Conservation (phyloP, 2,888 invertebrate genomes). For the Cataglyphis livida region DNA sequence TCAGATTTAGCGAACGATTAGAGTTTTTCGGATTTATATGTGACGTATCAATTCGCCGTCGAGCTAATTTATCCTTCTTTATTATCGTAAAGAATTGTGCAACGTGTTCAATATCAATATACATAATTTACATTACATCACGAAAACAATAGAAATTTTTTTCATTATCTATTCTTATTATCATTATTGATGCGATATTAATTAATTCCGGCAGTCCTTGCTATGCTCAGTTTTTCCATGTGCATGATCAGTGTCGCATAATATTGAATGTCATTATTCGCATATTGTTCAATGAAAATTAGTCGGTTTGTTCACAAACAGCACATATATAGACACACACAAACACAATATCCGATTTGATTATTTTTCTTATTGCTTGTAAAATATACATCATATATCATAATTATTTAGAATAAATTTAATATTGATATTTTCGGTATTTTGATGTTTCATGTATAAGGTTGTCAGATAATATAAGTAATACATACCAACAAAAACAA, state of each 20-base stretch:
- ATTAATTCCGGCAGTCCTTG: conserved; percentile 31
- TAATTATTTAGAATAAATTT: conserved; percentile 32
- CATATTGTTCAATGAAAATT: conserved; percentile 44
- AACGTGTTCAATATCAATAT: not conserved
- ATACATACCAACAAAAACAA: not conserved
- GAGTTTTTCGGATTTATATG: not conserved
- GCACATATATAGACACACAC: not conserved
- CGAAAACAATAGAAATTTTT: conserved; percentile 15
- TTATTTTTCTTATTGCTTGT: conserved; percentile 18
- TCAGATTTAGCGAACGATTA: conserved; percentile 13
- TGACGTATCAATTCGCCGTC: not conserved
- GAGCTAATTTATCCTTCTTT: not conserved
- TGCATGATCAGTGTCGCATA: conserved; percentile 33
- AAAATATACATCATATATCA: conserved; percentile 18
- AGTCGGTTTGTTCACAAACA: not conserved
- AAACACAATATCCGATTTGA: conserved; percentile 7
- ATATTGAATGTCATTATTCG: conserved; percentile 34
- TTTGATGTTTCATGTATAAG: conserved; percentile 22
- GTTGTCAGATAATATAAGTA: conserved; percentile 17
- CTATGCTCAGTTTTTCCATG: conserved; percentile 14
- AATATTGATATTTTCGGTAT: conserved; percentile 31
- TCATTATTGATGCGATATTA: conserved; percentile 24
- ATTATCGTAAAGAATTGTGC: not conserved
- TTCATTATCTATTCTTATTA: not conserved
- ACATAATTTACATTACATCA: not conserved